Evolutionary conservation across 2,797 vertebrate species (phyloP).

Genomic region (Dromococcyx pavoninus): DNA sequence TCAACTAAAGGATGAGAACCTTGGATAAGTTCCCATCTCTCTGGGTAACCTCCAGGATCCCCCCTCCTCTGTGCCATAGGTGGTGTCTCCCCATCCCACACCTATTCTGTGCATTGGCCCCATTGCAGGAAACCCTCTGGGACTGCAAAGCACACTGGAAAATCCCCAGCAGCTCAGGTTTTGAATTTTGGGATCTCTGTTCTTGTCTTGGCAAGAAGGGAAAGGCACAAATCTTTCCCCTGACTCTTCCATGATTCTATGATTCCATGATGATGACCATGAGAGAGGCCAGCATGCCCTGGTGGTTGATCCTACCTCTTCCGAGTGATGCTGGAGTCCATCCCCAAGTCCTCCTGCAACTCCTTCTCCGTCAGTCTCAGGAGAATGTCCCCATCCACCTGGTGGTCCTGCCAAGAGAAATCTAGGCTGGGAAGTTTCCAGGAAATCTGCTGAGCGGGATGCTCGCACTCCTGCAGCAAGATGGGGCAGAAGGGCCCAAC

Average conservation of each 20-base stretch:
- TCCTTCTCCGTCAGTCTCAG: slow-evolving; percentile 90
- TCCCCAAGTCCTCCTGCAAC: slow-evolving; percentile 84
- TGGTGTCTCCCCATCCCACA: background rate
- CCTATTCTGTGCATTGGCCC: accelerated
- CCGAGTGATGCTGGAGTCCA: slow-evolving; percentile 86
- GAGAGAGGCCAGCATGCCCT: background rate
- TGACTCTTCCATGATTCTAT: background rate
- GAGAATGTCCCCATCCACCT: slow-evolving; percentile 95
- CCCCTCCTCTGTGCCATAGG: background rate
- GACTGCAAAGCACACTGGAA: background rate
- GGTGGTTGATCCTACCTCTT: slow-evolving; percentile 80
- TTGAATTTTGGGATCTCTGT: background rate
- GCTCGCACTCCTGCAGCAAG: background rate
- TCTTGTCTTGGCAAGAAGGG: background rate
- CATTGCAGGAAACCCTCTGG: background rate
- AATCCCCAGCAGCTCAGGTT: background rate
- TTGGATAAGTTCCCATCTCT: background rate
- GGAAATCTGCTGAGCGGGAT: background rate
- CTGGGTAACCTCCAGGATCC: background rate
- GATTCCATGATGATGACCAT: background rate
- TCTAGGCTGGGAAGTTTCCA: background rate
- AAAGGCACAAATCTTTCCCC: background rate
- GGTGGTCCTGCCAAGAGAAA: slow-evolving; percentile 82
- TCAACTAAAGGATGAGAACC: background rate
- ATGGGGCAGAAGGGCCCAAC: background rate